phyloP scores from a whole-genome alignment of 2,797 vertebrate species.

The Pelochelys cantorii region DNA sequence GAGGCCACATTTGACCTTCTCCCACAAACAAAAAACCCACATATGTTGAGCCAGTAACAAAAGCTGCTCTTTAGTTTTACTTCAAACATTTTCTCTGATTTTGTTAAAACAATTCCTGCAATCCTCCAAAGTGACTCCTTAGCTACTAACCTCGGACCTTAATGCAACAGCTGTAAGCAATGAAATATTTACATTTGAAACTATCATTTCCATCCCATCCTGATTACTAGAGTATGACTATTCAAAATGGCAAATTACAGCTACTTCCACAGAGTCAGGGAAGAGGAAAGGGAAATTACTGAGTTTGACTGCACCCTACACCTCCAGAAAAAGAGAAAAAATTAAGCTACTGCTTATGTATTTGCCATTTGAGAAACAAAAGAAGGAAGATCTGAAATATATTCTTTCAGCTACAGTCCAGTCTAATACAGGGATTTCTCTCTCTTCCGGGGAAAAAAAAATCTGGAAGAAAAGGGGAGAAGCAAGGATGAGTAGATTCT shows the following conservation, averaged over 20 bases:
- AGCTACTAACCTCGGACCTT: constrained; percentile 39
- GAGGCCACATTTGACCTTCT: neutral
- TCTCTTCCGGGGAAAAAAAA: constrained; percentile 52
- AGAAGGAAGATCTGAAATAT: constrained; percentile 51
- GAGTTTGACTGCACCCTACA: constrained; percentile 32
- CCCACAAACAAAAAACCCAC: neutral
- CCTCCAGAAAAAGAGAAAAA: constrained; percentile 13
- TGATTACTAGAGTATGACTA: constrained; percentile 48
- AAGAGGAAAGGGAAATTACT: constrained; percentile 71
- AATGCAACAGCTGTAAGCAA: constrained; percentile 46
- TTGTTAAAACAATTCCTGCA: neutral
- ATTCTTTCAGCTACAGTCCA: constrained; percentile 51
- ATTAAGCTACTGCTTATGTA: constrained; percentile 64
- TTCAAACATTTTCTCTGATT: neutral
- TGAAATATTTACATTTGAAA: constrained; percentile 63
- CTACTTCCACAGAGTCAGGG: constrained; percentile 59
- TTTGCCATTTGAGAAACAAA: constrained; percentile 63
- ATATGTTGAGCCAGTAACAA: neutral
- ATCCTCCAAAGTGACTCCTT: constrained; percentile 28
- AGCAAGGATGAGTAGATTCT: constrained; percentile 33
- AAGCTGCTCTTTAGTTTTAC: neutral
- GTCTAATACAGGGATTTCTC: constrained; percentile 22
- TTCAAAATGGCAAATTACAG: constrained; percentile 46
- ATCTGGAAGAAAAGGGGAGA: constrained; percentile 23
- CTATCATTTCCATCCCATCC: constrained; percentile 61